Percentiles rank a stretch among this genome's conserved stretches.
Conservation (phyloP, 1,140 invertebrate species). For the Wasmannia auropunctata region DNA sequence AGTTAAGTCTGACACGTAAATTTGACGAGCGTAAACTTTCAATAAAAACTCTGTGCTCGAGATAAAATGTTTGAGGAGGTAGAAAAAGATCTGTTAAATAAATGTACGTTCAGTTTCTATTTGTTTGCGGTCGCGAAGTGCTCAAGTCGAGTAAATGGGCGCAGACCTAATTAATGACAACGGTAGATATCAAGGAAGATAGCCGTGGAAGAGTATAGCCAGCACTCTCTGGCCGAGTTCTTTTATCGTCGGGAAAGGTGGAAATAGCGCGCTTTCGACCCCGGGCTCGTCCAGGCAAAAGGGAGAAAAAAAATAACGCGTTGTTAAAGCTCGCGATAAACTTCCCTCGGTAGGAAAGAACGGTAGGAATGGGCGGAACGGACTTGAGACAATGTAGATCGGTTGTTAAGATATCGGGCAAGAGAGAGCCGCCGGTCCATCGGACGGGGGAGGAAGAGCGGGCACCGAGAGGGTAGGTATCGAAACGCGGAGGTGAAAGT, state of each 20-base stretch:
- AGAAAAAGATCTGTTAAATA: background rate
- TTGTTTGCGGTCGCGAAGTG: background rate
- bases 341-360: constrained; percentile 32
- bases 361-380: constrained; percentile 69
- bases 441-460: constrained; percentile 30
- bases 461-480: background rate
- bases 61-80: background rate
- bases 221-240: constrained; percentile 37
- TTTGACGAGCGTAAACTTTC: background rate
- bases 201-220: constrained; percentile 45
- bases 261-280: constrained; percentile 53
- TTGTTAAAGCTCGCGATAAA: constrained; percentile 70
- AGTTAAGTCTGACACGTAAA: background rate
- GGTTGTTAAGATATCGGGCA: constrained; percentile 82
- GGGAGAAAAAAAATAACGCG: constrained; percentile 58
- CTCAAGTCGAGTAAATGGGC: constrained; percentile 29
- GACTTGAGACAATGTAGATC: constrained; percentile 83
- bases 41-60: background rate
- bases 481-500: constrained; percentile 38
- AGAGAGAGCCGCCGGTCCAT: constrained; percentile 40
- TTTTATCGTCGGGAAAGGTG: constrained; percentile 67
- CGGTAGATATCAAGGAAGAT: constrained; percentile 60
- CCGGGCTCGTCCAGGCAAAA: background rate
- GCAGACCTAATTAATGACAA: constrained; percentile 62
- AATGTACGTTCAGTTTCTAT: background rate